Conservation (phyloP, 2,888 invertebrate genomes). For the Leucophenga montana region DNA sequence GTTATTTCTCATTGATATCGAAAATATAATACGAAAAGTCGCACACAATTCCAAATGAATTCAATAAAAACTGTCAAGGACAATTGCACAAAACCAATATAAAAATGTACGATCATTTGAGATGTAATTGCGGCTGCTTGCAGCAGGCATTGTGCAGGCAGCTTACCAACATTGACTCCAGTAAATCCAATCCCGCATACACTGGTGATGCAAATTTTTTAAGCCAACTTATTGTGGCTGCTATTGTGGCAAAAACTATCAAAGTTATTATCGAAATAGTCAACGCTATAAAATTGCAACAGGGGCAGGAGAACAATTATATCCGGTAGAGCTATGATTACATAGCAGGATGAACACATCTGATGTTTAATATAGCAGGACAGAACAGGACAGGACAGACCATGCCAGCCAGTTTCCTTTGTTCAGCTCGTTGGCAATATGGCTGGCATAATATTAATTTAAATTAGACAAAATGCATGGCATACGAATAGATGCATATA, state of each 20-base stretch:
- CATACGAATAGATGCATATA: conserved; percentile 12
- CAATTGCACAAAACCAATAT: neutral
- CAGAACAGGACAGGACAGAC: neutral
- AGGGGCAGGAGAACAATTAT: conserved; percentile 54
- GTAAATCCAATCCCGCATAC: conserved; percentile 4
- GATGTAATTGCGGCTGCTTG: neutral
- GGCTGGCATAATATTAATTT: conserved; percentile 62
- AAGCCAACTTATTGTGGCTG: conserved; percentile 26
- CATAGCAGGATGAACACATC: neutral
- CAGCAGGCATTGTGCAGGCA: neutral
- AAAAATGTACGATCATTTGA: neutral
- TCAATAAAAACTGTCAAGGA: neutral
- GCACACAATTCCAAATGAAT: neutral
- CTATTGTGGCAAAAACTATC: conserved; percentile 63
- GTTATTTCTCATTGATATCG: neutral
- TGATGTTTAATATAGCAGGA: conserved; percentile 30
- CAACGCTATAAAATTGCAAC: conserved; percentile 22
- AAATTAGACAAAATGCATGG: conserved; percentile 55
- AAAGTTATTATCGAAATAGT: conserved; percentile 59
- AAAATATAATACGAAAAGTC: neutral
- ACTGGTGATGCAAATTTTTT: conserved; percentile 12
- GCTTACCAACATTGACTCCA: neutral
- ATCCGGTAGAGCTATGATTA: conserved; percentile 56
- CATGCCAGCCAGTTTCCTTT: conserved; percentile 26
- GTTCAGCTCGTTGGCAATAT: neutral